Evolutionary conservation across 1,140 invertebrate species (phyloP), one percentile per base, ranked within the genome.

Genomic region (Trachymyrmex septentrionalis): DNA sequence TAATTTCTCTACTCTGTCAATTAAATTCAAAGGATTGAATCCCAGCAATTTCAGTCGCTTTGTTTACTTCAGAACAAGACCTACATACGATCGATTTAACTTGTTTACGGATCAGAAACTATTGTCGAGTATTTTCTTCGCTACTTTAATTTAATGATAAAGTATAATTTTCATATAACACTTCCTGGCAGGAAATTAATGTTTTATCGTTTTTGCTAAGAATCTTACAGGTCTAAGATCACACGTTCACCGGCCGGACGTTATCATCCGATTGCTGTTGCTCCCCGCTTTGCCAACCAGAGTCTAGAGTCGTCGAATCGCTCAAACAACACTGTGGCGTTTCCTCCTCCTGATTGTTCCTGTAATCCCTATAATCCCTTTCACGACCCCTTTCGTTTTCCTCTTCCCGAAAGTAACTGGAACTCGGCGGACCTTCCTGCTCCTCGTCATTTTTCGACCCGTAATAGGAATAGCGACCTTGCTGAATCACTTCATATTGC

Each of bases 401-500:
- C 48, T 91, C 90, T 75, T 91, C 90, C 75, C 78, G 89, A 69
- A 86, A 92, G 75, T 91, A 91, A 30, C 69, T 48, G 0, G 94
- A 91, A 24, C 89, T 73, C 16, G 92, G 66, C 3, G 89, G 89
- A 12, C 71, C 88, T 34, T 93, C 92, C 14, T 93, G 91, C 19
- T 94, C 93, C 59, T 95, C 92, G 75, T 94, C 93, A 12, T 92
- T 90, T n/a, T 94, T 92, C 1, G 93, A 21, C 30, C 85, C 24
- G 67, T 94, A 93, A 34, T 93, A 93, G 0, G 92, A 87, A 55
- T 95, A 95, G 61, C 93, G 91, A 14, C 91, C 88, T 27, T 96
- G 95, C 64, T 95, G 95, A 50, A 96, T 96, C 0, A 96, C 95
- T 88, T 97, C 96, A 88, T 97, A 97, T 85, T 97, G 96, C 5